Base-by-base conservation (phyloP, 2,113 vertebrate species). In the Notechis scutatus region DNA sequence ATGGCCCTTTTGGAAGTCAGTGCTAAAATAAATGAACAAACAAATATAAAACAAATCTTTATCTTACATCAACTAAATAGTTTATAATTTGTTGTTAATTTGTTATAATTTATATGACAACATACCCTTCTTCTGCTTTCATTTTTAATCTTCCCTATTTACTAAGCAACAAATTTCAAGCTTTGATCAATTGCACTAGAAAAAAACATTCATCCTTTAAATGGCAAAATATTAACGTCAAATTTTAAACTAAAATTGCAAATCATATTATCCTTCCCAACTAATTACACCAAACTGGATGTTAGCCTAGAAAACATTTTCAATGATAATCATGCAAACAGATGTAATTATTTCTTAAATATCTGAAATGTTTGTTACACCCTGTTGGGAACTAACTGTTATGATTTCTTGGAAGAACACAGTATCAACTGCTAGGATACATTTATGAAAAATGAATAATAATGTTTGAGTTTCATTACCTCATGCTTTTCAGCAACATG, bases 381-480 rank as follows among this genome's bases (percentile, higher is more conserved):
- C 96, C 97, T 96, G 92, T 91, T 92, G 96, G 96, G 96, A 98
- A 64, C 88, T 95, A 90, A 93, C 88, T 90, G 88, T 89, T 94
- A 96, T 87, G 54, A 89, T 94, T 97, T 96, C 96, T 93, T 96
- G 93, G 96, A 95, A 96, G 93, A 90, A 90, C 61, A 95, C 69
- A 89, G 20, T 92, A 69, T 92, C 61, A 1, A 0, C 92, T 96
- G 54, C 96, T 96, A 92, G 74, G 94, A 97, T 95, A 89, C 92
- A 92, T 95, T 96, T 95, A 61, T 96, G 94, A 96, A 91, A 94
- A 96, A 97, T 90, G 92, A 97, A 94, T 95, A 93, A 92, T 95
- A 94, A 93, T 55, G 91, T 91, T 29, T 93, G 93, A 11, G 92
- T 89, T 93, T 92, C 92, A 95, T 97, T 97, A 97, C 94, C 91